Base-by-base conservation (phyloP, 2,113 vertebrate genomes). In the Xiphophorus couchianus region DNA sequence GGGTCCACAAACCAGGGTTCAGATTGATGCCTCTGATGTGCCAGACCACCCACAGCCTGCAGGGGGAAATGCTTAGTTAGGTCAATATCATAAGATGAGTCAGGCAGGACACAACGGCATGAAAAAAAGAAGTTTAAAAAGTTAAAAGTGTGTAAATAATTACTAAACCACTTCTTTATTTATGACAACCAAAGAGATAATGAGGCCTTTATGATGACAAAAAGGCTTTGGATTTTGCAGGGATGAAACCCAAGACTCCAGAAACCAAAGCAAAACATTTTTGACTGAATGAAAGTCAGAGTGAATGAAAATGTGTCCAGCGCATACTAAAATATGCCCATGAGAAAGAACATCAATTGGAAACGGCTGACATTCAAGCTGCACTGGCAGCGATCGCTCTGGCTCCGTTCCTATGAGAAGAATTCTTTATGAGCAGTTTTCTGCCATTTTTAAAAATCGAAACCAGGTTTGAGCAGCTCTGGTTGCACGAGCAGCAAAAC, bases 291-390 rank as follows among this genome's bases (percentile, higher is more conserved):
- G 58, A 28, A 62, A 68, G 71, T n/a, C 44, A 31, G 77, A 63
- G 69, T 71, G 66, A 77, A 77, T 75, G 74, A 44, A 76, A 84
- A 71, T 65, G 71, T 29, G 83, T 76, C 84, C 73, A 58, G 78
- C 1, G 60, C 78, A 76, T 77, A 79, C 58, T 74, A 82, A 80
- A 77, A 66, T 76, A 79, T 73, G 80, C 75, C 80, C 76, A 79
- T 67, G 76, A 89, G 77, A 86, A 83, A 82, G 78, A 80, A 84
- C 48, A 81, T 87, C 81, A 84, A 81, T 90, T 89, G 86, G 76
- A 90, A 93, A 91, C 76, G 81, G 83, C 82, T 88, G 91, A 90
- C 83, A 86, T 61, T 76, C 73, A 73, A 93, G 82, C 75, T 76
- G 54, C 69, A 25, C 74, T 92, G 90, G 83, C 86, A 89, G 82